Conservation (phyloP, 2,888 invertebrate species). For the Eulithis testata region DNA sequence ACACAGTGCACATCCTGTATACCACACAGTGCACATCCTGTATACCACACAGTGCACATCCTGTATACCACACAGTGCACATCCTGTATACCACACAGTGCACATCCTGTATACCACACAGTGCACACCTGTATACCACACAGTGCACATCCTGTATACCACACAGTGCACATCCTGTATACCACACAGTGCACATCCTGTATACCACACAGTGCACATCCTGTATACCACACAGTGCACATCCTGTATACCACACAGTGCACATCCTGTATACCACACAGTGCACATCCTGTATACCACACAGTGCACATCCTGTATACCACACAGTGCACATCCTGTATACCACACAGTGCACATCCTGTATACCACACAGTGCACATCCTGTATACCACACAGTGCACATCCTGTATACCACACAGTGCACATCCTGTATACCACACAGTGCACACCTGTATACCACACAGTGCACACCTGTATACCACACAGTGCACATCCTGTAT, state of each 20-base stretch:
- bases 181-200: conserved; percentile 2
- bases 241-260: conserved; percentile 1
- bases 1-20: conserved; percentile 1
- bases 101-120: not conserved
- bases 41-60: not conserved
- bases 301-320: conserved; percentile 1
- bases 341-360: conserved; percentile 1
- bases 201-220: not conserved
- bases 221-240: conserved; percentile 1
- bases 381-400: conserved; percentile 1
- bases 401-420: not conserved
- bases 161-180: conserved; percentile 1
- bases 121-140: not conserved
- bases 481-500: conserved; percentile 1
- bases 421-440: not conserved
- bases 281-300: conserved; percentile 1
- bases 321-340: conserved; percentile 1
- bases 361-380: not conserved
- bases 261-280: not conserved
- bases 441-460: conserved; percentile 1
- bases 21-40: conserved; percentile 2
- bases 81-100: conserved; percentile 1
- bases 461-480: conserved; percentile 1
- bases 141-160: conserved; percentile 1
- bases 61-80: conserved; percentile 1